Evolutionary conservation across 2,888 invertebrate species (phyloP), one percentile per base, ranked within the genome.

Genomic region (Macrophya annulata): DNA sequence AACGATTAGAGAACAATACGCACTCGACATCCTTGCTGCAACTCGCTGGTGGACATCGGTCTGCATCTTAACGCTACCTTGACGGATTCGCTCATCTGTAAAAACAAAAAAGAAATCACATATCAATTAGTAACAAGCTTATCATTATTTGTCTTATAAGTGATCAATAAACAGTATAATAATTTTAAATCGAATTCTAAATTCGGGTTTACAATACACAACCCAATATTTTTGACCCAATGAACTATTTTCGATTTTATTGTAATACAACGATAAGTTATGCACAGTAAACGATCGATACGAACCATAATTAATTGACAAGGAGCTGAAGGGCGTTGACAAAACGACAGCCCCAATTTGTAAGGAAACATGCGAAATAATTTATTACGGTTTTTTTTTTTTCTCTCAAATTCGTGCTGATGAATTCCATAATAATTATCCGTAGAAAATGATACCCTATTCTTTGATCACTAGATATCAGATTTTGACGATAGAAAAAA

Each of bases 61-160:
- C 98, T 96, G 94, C 98, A 98, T 94, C 97, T 94, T 88, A 97
- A 97, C 85, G 97, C 96, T 83, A 98, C 98, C 94, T 97, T 97
- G 84, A 98, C 97, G 90, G 96, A 94, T 93, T 97, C 97, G 86
- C 92, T 92, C 93, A 93, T 93, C 93, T 93, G 87, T 55, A 74
- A 21, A 59, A 72, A 79, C 1, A 55, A 40, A 79, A 17, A 55
- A 85, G 72, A 10, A 79, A 85, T 82, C 15, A 71, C 37, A 85
- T 81, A 76, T 59, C 65, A 62, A 71, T 65, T 82, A 62, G 72
- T 65, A 65, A 59, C 12, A n/a, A 74, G 45, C 68, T 83, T n/a
- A 84, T 82, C 9, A 25, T 62, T 25, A 48, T 10, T 48, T 48
- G 12, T 48, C 48, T 48, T 77, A n/a, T n/a, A n/a, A n/a, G n/a